Evolutionary conservation across 2,888 invertebrate genomes (phyloP), one percentile per base, ranked within the genome.

Genomic region (Cyaniris semiargus): DNA sequence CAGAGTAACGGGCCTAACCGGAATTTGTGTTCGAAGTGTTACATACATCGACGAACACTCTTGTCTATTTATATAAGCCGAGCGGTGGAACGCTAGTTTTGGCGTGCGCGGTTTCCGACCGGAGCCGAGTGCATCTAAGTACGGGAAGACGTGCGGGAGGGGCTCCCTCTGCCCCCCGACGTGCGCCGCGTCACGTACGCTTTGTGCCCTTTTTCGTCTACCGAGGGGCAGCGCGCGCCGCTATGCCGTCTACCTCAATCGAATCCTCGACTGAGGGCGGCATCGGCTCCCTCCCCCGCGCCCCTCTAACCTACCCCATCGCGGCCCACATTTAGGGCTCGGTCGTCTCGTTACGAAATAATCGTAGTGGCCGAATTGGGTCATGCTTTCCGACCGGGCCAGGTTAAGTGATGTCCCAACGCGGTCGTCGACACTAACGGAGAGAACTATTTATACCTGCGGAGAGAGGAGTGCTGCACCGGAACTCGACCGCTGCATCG

Each of bases 391-490:
- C 85, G 85, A 85, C 83, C 86, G 86, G 89, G 86, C 86, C 86
- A 85, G 85, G 84, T 82, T 84, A 82, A 83, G 83, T 87, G 86
- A 86, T 85, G 88, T 87, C 85, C 85, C 85, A 83, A 85, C 86
- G 88, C 92, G 93, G 93, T 93, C 93, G 92, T 92, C 93, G 93
- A 93, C 93, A 92, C 93, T 93, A 94, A 93, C 93, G 93, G 93
- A 88, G 76, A 76, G 56, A 88, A 91, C 93, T 94, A 94, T 94
- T 93, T 93, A 93, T 94, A 94, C 93, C 93, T 93, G 93, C 88
- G 27, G 66, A 58, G 58, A 7, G 58, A 8, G 87, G 85, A 88
- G 91, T 90, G 90, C 89, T 92, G 92, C 93, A 93, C 93, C 93
- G 93, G 93, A 93, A 93, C 92, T 89, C 88, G 89, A 89, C 89